A percentile compares a stretch with the other conserved stretches of the same genome.
These are phyloP conservation scores for Mimumesa dahlbomi DNA, from an alignment of 2,888 invertebrate genomes.

Conservation along the genomic window DNA sequence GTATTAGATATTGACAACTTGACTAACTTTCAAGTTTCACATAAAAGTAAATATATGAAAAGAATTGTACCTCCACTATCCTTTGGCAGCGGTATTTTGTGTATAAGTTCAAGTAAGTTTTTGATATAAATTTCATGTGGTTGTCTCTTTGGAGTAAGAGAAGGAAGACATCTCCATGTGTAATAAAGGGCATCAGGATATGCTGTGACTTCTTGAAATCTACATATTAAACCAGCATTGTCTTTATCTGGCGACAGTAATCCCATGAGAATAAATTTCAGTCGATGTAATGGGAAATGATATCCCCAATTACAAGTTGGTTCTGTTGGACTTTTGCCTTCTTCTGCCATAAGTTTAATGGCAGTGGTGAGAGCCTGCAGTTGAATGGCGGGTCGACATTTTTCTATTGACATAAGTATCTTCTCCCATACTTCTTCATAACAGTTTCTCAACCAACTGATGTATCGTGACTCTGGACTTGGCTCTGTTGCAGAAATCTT, in stretches of 20 bases:
- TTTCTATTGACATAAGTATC: conserved; percentile 83
- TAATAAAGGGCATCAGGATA: conserved; percentile 89
- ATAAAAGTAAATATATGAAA: not conserved
- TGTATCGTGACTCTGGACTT: conserved; percentile 85
- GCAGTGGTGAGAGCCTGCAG: conserved; percentile 86
- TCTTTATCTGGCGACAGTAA: conserved; percentile 85
- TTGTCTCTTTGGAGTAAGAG: conserved; percentile 83
- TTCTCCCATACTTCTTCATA: conserved; percentile 86
- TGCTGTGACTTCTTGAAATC: conserved; percentile 88
- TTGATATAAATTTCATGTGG: conserved; percentile 83
- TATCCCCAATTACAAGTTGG: conserved; percentile 79
- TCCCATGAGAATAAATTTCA: conserved; percentile 85
- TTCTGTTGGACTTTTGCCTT: conserved; percentile 86
- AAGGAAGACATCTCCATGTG: conserved; percentile 84
- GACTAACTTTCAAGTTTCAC: not conserved
- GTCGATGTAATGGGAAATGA: conserved; percentile 85
- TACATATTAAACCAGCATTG: conserved; percentile 84
- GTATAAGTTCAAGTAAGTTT: conserved; percentile 85
- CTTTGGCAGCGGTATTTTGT: conserved; percentile 82
- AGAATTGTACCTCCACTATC: conserved; percentile 76
- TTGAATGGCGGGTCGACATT: conserved; percentile 81
- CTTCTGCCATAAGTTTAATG: conserved; percentile 87
- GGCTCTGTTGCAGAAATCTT: conserved; percentile 73
- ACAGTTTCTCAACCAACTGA: conserved; percentile 86
- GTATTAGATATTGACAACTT: conserved; percentile 4